Evolutionary conservation across 2,888 invertebrate species (phyloP), one percentile per base, ranked within the genome.

Genomic region (Mechanitis messenoides): DNA sequence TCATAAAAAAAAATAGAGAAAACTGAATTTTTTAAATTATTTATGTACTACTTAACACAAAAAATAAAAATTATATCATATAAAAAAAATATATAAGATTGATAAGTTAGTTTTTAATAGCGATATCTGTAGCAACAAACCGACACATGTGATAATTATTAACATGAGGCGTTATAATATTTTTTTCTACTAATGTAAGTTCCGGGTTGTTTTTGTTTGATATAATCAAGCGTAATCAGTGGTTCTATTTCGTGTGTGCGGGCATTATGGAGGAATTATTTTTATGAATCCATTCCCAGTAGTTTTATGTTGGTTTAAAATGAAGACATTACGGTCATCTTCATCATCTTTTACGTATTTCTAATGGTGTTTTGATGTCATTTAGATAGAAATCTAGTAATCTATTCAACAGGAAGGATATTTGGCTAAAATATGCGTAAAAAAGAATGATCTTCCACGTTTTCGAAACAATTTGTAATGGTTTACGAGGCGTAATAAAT

Each of bases 91-190:
- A 20, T 20, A 20, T 20, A 50, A 31, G 7, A 50, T 11, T 50
- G 28, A 50, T n/a, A 50, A 50, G 50, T 31, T 3, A 50, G 9
- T 50, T 50, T 50, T 50, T 50, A 50, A 50, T 50, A 31, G 50
- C 31, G 28, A 54, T 53, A 47, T 57, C 35, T 33, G 45, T 53
- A 45, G 33, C 45, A 47, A 59, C 7, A 31, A 50, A 85, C 85
- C 84, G 85, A 83, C 84, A 83, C 84, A 85, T 85, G 87, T 87
- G 89, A 83, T 88, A 89, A 89, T 90, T 90, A 88, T 85, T 84
- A 84, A 82, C 84, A 85, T 83, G 83, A 84, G 84, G 86, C 84
- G 85, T 85, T 85, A 86, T 87, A 86, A 87, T 85, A 83, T 83
- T 50, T 86, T 87, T 86, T 85, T 87, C 87, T 78, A 80, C 77